These are phyloP conservation scores for Cinclus mexicanus DNA, from an alignment of 2,113 vertebrate species.

Conservation along the genomic window DNA sequence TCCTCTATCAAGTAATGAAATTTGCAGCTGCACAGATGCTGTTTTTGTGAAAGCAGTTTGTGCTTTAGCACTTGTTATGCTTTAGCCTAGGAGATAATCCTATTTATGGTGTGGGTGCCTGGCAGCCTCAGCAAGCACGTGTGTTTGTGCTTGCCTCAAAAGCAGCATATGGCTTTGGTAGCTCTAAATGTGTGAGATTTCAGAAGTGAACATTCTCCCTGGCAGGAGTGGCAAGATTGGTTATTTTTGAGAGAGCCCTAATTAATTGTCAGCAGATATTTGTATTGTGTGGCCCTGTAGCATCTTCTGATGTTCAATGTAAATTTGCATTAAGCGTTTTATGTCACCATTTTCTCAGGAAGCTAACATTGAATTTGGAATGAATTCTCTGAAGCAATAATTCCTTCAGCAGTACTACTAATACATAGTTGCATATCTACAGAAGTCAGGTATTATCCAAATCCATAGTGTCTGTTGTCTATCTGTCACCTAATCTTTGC, in stretches of 20 bases:
- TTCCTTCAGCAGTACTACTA: background rate
- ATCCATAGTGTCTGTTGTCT: background rate
- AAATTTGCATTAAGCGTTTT: background rate
- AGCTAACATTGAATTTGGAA: background rate
- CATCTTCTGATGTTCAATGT: background rate
- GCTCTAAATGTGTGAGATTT: constrained; percentile 1
- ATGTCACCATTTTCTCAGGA: background rate
- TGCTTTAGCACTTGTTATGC: background rate
- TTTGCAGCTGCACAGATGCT: background rate
- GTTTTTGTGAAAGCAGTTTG: background rate
- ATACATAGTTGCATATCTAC: background rate
- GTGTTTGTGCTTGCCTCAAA: background rate
- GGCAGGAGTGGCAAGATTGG: background rate
- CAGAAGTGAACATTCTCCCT: background rate
- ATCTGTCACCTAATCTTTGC: background rate
- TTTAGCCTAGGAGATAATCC: background rate
- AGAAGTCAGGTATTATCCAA: background rate
- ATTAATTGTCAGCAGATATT: background rate
- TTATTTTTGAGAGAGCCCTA: background rate
- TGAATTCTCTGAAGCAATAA: background rate
- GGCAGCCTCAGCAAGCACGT: background rate
- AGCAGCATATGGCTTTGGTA: background rate
- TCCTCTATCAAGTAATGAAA: background rate
- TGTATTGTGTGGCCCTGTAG: background rate
- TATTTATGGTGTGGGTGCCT: background rate